Base-by-base conservation (phyloP, 23 tunicate genomes). In the Botrylloides violaceus region DNA sequence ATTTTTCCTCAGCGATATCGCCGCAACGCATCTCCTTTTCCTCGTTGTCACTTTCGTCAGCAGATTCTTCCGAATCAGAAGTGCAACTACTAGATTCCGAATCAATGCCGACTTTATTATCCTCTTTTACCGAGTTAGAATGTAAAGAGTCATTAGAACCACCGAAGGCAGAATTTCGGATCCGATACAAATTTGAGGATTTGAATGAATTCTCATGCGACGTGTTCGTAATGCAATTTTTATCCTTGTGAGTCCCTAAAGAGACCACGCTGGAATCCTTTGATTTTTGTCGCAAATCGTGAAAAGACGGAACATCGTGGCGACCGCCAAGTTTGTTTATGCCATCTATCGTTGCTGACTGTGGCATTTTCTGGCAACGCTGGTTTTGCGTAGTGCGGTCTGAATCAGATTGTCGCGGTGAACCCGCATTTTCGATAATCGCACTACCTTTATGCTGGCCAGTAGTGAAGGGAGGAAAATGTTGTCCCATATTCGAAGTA, bases 91-190 rank as follows among this genome's bases (percentile, higher is more conserved):
- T 22, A 22, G 64, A 59, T 22, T 59, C 64, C 29, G 30, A 59
- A 26, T 59, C 64, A n/a, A 22, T 26, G 28, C 7, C 64, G 7
- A 5, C 30, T 7, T 59, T 26, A 6, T 7, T 22, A 22, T n/a
- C 64, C 7, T 22, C 29, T 22, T 23, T 22, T 7, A n/a, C 9
- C 28, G 28, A 22, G 30, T 7, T 26, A 23, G 64, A 59, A n/a
- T 59, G 64, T 23, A 59, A 26, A 18, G 64, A 59, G 7, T 59
- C 64, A n/a, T 59, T 59, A 7, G 64, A 59, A 22, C 64, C 64
- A 22, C 64, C 30, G 19, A 59, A 22, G 28, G 7, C 27, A 12
- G 64, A 59, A 23, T 59, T 23, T 12, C 64, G 64, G 30, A 59
- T 59, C 26, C 64, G 28, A n/a, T 59, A 59, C 27, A 59, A n/a